A percentile compares a stretch with the other conserved stretches of the same genome.
Conservation (phyloP, 2,113 vertebrate species). For the Triplophysa dalaica region DNA sequence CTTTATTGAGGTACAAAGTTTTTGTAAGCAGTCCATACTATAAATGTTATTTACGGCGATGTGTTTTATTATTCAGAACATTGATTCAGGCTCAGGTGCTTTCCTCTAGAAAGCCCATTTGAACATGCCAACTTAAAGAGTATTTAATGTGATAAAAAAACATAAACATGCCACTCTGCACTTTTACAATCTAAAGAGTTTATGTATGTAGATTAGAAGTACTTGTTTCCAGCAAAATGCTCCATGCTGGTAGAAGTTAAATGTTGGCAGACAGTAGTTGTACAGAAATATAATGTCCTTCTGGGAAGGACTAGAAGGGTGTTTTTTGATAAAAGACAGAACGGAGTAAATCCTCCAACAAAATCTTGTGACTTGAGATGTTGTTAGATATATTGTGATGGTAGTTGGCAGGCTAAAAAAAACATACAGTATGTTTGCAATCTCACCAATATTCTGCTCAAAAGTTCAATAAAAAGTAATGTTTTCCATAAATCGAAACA, state of each 20-base stretch:
- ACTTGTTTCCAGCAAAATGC: slow-evolving; percentile 59
- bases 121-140: slow-evolving; percentile 61
- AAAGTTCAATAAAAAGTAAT: neutral
- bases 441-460: slow-evolving; percentile 21
- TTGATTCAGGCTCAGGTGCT: slow-evolving; percentile 18
- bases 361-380: slow-evolving; percentile 21
- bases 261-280: slow-evolving; percentile 52
- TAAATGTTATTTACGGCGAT: slow-evolving; percentile 53
- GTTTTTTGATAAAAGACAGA: slow-evolving; percentile 59
- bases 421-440: neutral
- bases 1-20: slow-evolving; percentile 68
- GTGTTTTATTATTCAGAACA: too few relatives aligned
- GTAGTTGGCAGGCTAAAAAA: slow-evolving; percentile 19
- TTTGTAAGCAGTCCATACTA: slow-evolving; percentile 64
- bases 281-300: slow-evolving; percentile 55
- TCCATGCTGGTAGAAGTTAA: slow-evolving; percentile 57
- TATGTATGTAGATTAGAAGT: slow-evolving; percentile 49
- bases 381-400: neutral
- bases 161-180: slow-evolving; percentile 60
- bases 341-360: neutral
- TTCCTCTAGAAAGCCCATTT: slow-evolving; percentile 64
- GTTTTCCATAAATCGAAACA: neutral
- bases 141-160: slow-evolving; percentile 62
- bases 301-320: slow-evolving; percentile 47
- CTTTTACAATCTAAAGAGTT: slow-evolving; percentile 61